Percentiles rank a stretch among this genome's conserved stretches.
These are phyloP conservation scores for Noctua comes DNA, from an alignment of 2,888 invertebrate species.

Conservation along the genomic window DNA sequence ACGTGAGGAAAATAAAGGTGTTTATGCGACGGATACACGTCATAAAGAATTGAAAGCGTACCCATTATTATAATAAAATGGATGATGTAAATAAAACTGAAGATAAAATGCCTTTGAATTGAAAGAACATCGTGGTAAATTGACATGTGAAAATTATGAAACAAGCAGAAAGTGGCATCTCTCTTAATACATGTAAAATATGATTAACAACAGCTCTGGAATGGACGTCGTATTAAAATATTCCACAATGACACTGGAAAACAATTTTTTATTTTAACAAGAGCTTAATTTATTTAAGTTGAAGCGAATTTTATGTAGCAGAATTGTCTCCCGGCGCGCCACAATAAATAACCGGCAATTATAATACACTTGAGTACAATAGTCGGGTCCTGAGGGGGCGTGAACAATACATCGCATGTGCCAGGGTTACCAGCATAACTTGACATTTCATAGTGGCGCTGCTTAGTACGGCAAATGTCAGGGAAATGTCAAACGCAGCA, in stretches of 20 bases:
- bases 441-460: constrained; percentile 50
- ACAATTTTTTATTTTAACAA: constrained; percentile 51
- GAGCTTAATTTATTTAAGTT: constrained; percentile 63
- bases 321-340: constrained; percentile 72
- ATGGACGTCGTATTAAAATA: constrained; percentile 8
- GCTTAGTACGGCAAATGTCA: constrained; percentile 36
- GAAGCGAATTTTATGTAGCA: constrained; percentile 68
- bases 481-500: constrained; percentile 12
- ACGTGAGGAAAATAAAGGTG: constrained; percentile 55
- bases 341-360: constrained; percentile 84
- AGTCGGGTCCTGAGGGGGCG: constrained; percentile 73
- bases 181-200: constrained; percentile 9
- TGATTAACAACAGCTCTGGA: neutral
- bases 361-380: constrained; percentile 81
- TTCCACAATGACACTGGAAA: constrained; percentile 27
- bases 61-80: neutral
- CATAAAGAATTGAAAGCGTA: constrained; percentile 20
- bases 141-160: neutral
- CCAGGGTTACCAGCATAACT: constrained; percentile 27
- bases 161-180: neutral
- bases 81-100: constrained; percentile 1
- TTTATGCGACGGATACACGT: constrained; percentile 34
- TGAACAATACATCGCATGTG: constrained; percentile 73
- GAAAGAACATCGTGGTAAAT: neutral
- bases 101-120: neutral